These are phyloP conservation scores for Diploscapter pachys DNA, from an alignment of 1,140 invertebrate genomes.

Conservation along the genomic window DNA sequence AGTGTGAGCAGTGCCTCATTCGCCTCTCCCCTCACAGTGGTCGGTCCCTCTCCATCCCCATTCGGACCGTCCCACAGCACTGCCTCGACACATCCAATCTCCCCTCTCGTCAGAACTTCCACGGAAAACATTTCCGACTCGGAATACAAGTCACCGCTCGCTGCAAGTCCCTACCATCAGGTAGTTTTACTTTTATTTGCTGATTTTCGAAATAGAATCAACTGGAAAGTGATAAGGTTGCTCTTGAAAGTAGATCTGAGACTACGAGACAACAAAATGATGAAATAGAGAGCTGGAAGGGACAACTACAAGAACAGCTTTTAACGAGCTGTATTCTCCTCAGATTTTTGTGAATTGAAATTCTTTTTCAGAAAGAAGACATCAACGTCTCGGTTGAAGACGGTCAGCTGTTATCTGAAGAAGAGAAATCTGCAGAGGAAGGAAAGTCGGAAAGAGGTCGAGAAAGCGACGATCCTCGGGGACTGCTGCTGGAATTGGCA, in stretches of 20 bases:
- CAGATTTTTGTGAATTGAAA: neutral
- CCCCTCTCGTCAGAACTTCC: conserved; percentile 12
- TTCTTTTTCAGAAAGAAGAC: too few relatives aligned
- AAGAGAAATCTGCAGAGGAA: too few relatives aligned
- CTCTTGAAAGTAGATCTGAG: conserved; percentile 12
- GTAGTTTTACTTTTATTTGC: conserved; percentile 6
- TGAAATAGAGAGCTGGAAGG: conserved; percentile 4
- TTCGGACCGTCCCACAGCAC: neutral
- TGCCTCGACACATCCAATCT: conserved; percentile 7
- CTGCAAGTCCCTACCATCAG: conserved; percentile 5
- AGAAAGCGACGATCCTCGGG: too few relatives aligned
- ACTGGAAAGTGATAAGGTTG: conserved; percentile 8
- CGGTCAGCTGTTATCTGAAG: too few relatives aligned
- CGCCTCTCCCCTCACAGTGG: conserved; percentile 29
- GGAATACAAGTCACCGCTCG: conserved; percentile 8
- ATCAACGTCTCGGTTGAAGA: too few relatives aligned
- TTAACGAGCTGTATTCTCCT: neutral
- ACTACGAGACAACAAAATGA: conserved; percentile 11
- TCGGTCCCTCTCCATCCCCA: conserved; percentile 7
- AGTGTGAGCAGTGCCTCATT: conserved; percentile 20
- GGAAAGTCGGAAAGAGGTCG: too few relatives aligned
- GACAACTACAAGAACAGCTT: conserved; percentile 21
- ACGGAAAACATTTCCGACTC: neutral
- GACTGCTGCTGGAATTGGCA: too few relatives aligned
- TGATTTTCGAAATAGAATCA: conserved; percentile 2